A percentile compares a stretch with the other conserved stretches of the same genome.
These are phyloP conservation scores for Microplitis demolitor DNA, from an alignment of 1,140 invertebrate genomes.

Conservation along the genomic window DNA sequence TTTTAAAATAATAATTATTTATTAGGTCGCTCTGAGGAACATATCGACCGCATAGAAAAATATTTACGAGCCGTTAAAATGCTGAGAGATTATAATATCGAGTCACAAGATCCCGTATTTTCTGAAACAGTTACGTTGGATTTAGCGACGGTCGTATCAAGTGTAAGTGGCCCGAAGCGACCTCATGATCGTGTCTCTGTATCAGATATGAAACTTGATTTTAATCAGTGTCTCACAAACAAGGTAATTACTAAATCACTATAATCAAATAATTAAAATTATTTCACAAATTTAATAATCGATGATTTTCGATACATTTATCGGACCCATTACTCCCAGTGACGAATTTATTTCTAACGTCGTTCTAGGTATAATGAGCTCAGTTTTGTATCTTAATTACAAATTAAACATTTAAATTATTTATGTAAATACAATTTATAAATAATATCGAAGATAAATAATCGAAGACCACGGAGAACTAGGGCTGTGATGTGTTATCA, in stretches of 20 bases:
- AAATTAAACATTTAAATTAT: background rate
- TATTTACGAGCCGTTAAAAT: constrained; percentile 84
- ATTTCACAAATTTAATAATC: background rate
- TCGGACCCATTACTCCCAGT: background rate
- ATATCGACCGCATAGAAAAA: constrained; percentile 81
- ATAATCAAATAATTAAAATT: background rate
- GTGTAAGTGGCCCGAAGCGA: constrained; percentile 94
- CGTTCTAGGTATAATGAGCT: background rate
- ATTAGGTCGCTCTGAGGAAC: constrained; percentile 80
- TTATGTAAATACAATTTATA: background rate
- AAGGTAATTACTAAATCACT: constrained; percentile 69
- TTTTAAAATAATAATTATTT: background rate
- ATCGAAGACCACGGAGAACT: constrained; percentile 58
- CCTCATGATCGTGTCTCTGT: constrained; percentile 96
- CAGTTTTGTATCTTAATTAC: too few species aligned
- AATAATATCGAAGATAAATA: constrained; percentile 27
- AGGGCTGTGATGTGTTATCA: constrained; percentile 64
- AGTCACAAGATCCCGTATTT: constrained; percentile 83
- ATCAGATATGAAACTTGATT: constrained; percentile 88
- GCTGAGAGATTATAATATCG: constrained; percentile 83
- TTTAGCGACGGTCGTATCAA: constrained; percentile 86
- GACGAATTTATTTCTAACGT: background rate
- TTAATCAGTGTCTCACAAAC: constrained; percentile 83
- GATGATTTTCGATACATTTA: background rate
- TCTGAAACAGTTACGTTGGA: constrained; percentile 88